Percentiles rank a stretch among this genome's conserved stretches.
Conservation (phyloP, 2,888 invertebrate genomes). For the Dendrolimus pini region DNA sequence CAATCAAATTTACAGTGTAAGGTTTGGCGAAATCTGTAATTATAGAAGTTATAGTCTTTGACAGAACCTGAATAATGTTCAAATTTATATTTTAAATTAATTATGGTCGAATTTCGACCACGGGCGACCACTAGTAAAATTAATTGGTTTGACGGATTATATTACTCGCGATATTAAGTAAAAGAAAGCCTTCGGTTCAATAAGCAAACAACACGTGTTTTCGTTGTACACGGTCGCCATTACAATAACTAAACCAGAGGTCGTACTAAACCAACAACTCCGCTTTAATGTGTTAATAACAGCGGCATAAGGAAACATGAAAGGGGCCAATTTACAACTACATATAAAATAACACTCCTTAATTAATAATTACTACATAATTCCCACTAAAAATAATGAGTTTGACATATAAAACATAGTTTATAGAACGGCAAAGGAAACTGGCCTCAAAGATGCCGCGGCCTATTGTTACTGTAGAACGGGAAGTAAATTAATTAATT, state of each 20-base stretch:
- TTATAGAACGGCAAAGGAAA: not conserved
- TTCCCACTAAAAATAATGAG: not conserved
- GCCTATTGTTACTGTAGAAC: not conserved
- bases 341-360: not conserved
- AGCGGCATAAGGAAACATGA: not conserved
- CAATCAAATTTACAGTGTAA: too few relatives aligned
- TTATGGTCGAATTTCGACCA: too few relatives aligned
- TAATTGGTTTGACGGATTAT: too few relatives aligned
- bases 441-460: not conserved
- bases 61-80: too few relatives aligned
- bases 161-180: too few relatives aligned
- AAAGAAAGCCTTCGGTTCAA: too few relatives aligned
- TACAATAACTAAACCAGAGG: not conserved
- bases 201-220: too few relatives aligned
- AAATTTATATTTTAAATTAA: too few relatives aligned
- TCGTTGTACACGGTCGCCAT: too few relatives aligned
- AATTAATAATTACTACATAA: not conserved
- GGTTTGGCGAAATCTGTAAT: too few relatives aligned
- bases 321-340: not conserved
- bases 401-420: not conserved
- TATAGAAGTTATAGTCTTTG: too few relatives aligned
- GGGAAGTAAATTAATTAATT: constrained; percentile 22
- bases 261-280: not conserved
- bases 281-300: not conserved
- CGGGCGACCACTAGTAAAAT: too few relatives aligned